A percentile compares a stretch with the other conserved stretches of the same genome.
These are phyloP conservation scores for Elaeidobius kamerunicus DNA, from an alignment of 2,888 invertebrate species.

Conservation along the genomic window DNA sequence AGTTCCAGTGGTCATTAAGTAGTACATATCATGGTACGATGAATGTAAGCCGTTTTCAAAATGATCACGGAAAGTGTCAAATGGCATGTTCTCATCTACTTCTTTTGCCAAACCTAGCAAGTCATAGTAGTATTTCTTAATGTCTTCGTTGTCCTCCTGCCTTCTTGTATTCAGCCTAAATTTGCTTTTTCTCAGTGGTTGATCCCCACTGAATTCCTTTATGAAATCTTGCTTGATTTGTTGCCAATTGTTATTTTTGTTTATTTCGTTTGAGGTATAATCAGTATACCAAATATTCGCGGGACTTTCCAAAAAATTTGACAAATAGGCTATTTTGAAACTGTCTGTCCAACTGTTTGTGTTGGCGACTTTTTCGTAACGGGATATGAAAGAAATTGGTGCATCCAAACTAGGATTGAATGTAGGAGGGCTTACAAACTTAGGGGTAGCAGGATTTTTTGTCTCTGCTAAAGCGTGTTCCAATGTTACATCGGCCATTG, in stretches of 20 bases:
- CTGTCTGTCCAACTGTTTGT: background rate
- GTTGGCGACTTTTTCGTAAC: background rate
- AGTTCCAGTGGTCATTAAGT: background rate
- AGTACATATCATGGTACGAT: background rate
- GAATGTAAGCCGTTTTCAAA: background rate
- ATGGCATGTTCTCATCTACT: background rate
- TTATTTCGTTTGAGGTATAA: background rate
- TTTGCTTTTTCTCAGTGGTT: slow-evolving; percentile 2
- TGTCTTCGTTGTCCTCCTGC: slow-evolving; percentile 3
- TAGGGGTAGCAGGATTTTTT: background rate
- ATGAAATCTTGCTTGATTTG: background rate
- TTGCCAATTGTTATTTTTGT: background rate
- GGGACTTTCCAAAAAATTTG: background rate
- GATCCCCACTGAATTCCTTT: slow-evolving; percentile 1
- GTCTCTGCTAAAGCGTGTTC: background rate
- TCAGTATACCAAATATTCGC: background rate
- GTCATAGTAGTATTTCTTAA: background rate
- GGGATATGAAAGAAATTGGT: background rate
- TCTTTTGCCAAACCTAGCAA: background rate
- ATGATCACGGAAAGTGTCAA: background rate
- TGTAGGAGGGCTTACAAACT: background rate
- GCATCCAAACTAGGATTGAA: slow-evolving; percentile 1
- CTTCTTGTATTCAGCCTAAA: background rate
- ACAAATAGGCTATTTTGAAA: background rate
- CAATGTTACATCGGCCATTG: slow-evolving; percentile 1